Evolutionary conservation across 2,113 vertebrate genomes (phyloP), one percentile per base, ranked within the genome.

Genomic region (Cygnus buccinator): DNA sequence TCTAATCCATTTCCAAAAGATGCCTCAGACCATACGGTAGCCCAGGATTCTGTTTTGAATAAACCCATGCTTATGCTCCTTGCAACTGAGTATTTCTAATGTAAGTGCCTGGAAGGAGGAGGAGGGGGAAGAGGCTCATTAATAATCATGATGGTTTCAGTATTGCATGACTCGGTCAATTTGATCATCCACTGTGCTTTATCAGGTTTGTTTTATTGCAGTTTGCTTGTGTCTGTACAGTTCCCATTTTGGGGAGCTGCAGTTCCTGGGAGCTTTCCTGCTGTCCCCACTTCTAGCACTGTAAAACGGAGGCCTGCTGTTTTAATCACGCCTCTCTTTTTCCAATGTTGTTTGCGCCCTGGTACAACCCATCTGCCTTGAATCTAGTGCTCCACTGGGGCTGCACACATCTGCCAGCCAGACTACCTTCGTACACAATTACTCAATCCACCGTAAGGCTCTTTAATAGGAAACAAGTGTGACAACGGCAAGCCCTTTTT

Each of bases 381-480:
- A 97, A 95, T 98, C 97, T 97, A 98, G 94, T 71, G 96, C 97
- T 98, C 98, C 97, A 59, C 97, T 98, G 98, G 98, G 98, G 98
- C 97, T 96, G 92, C 93, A 97, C 98, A 98, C 98, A 98, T 98
- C 98, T 98, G 98, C 98, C 96, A 98, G 97, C 98, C 98, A 98
- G 98, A 98, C 98, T 98, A 98, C 97, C 97, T 98, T 97, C 95
- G 43, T 97, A 97, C 98, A 98, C 98, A 98, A 98, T 98, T 98
- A 98, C 98, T 98, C 98, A 98, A 98, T 98, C 98, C 97, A 97
- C 97, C 87, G 95, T 97, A 98, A 98, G 97, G 96, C 96, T 97
- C 96, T 98, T 97, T 98, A 98, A 98, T 98, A 98, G 97, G 98
- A 98, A 98, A 98, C 98, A 98, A 98, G 98, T 98, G 98, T 98